Evolutionary conservation across 2,113 vertebrate genomes (phyloP).

Genomic region (Corythornis madagascariensis): DNA sequence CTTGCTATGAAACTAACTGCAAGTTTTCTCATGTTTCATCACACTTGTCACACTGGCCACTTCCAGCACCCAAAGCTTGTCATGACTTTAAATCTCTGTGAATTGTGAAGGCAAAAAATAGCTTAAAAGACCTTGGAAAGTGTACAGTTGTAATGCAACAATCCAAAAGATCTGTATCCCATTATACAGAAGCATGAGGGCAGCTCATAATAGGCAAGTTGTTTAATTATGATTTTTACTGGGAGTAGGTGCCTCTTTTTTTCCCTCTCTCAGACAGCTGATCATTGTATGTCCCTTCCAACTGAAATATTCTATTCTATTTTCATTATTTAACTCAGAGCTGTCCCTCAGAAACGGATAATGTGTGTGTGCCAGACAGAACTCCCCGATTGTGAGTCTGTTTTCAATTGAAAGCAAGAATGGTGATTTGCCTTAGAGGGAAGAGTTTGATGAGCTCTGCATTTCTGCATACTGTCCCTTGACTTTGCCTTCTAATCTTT

Average conservation of each 20-base stretch:
- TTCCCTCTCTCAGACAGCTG: neutral
- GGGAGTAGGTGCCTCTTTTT: neutral
- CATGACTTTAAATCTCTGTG: neutral
- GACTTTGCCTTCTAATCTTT: neutral
- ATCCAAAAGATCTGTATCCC: neutral
- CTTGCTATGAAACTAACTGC: neutral
- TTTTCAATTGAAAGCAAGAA: neutral
- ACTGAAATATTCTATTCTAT: neutral
- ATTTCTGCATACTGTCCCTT: neutral
- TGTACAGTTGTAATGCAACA: fast-evolving
- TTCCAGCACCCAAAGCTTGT: neutral
- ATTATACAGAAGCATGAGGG: neutral
- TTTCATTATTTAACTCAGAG: neutral
- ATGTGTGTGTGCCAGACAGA: neutral
- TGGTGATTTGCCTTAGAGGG: neutral
- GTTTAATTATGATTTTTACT: neutral
- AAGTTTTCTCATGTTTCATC: neutral
- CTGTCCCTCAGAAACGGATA: neutral
- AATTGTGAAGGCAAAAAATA: no score
- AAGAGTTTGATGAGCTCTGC: neutral
- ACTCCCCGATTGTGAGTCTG: neutral
- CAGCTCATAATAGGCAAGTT: neutral
- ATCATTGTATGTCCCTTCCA: neutral
- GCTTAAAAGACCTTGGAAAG: neutral
- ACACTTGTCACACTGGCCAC: neutral